Evolutionary conservation across 37 sponge, comb jelly and placozoan genomes (phyloP), one percentile per base, ranked within the genome.

Genomic region (Amphimedon queenslandica): DNA sequence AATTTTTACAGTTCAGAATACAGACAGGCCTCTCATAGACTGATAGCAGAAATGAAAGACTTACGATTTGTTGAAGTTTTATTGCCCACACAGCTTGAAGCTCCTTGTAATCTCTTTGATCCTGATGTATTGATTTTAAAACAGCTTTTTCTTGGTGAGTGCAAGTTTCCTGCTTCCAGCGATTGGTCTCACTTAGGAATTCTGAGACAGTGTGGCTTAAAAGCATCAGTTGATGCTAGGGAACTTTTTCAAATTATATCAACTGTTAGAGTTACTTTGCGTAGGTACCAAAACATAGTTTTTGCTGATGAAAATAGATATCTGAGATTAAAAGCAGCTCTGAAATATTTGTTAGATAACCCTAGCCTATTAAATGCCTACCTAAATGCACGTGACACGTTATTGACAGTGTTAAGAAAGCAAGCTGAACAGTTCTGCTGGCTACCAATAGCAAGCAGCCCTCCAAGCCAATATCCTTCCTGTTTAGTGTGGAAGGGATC

Each of bases 261-360:
- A 31, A n/a, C 63, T 8, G 71, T 83, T 23, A 60, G 71, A 28
- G 8, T 21, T 2, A n/a, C n/a, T n/a, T 20, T 42, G 0, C 28
- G 8, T 0, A 28, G 36, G 0, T 36, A 0, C 28, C 81, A 73
- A 37, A 40, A 42, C 20, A 20, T 8, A 38, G 74, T 81, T 18
- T n/a, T n/a, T n/a, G n/a, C n/a, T n/a, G 70, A 73, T 40, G 5
- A 36, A 18, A 35, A 57, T 10, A 66, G 33, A 24, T 33, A 69
- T 6, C 63, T 23, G 31, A 64, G 83, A n/a, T 64, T 65, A 40
- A 83, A 75, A 20, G 83, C 83, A 29, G 70, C 76, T 30, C 76
- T 76, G 6, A 40, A 3, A 28, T 79, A 79, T 38, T 34, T 79
- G 3, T 43, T 61, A 20, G 61, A 27, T 13, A n/a, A n/a, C n/a